phyloP scores from a whole-genome alignment of 1,140 invertebrate genomes.

The Psilanteris sp. region DNA sequence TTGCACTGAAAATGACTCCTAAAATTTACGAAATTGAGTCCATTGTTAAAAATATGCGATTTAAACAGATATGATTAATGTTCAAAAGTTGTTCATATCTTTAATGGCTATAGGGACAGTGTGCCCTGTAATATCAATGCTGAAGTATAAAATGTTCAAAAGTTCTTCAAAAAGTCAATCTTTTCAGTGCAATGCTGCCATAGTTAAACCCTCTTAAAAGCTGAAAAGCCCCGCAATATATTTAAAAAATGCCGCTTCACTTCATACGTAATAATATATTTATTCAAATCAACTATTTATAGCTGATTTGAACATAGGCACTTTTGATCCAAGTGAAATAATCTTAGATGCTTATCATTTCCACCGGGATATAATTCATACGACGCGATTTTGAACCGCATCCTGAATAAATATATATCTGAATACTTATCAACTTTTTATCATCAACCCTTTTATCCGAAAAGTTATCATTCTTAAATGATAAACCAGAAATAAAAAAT shows the following conservation, averaged over 20 bases:
- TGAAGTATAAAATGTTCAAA: too few species aligned
- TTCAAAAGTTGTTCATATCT: too few species aligned
- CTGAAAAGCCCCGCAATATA: constrained; percentile 12
- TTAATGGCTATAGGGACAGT: too few species aligned
- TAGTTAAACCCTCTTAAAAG: constrained; percentile 24
- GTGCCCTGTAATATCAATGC: too few species aligned
- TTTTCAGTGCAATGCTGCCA: constrained; percentile 2
- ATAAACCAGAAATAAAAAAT: too few species aligned
- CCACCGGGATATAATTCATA: not conserved
- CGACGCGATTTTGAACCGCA: constrained; percentile 4
- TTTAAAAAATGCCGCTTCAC: constrained; percentile 33
- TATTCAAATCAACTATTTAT: not conserved
- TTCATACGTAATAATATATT: constrained; percentile 18
- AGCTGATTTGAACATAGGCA: constrained; percentile 22
- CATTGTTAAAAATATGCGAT: too few species aligned
- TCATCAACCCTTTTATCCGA: not conserved
- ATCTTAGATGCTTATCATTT: not conserved
- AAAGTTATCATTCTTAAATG: too few species aligned
- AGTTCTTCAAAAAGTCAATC: too few species aligned
- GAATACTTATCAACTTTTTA: not conserved
- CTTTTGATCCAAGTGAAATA: constrained; percentile 5
- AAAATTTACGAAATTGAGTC: too few species aligned
- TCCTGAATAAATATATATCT: constrained; percentile 7
- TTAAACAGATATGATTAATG: too few species aligned
- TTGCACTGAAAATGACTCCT: constrained; percentile 7